Evolutionary conservation across 2,888 invertebrate genomes (phyloP).

Genomic region (Bursaphelenchus okinawaensis): DNA sequence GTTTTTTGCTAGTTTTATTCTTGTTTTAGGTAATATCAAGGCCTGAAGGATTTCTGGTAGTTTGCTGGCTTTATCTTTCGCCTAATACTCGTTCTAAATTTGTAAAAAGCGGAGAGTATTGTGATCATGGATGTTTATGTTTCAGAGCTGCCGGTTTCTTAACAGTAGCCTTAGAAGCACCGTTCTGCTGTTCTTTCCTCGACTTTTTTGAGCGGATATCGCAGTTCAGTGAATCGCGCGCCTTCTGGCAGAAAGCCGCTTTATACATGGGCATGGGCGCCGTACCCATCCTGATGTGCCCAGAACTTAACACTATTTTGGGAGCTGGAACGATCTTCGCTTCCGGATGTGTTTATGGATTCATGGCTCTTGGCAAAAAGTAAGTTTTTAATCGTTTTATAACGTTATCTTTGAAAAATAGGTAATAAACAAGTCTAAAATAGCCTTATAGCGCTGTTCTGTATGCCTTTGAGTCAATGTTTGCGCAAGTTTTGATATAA

Average conservation of each 20-base stretch:
- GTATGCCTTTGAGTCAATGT: too few relatives aligned
- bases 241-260: constrained; percentile 54
- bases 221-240: constrained; percentile 63
- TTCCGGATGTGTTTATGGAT: constrained; percentile 81
- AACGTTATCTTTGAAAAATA: constrained; percentile 1
- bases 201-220: constrained; percentile 84
- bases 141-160: constrained; percentile 74
- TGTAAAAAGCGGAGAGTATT: neutral
- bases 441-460: too few relatives aligned
- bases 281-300: constrained; percentile 74
- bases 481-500: too few relatives aligned
- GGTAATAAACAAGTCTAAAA: too few relatives aligned
- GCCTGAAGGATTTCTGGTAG: too few relatives aligned
- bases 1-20: constrained; percentile 10
- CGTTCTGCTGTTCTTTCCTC: constrained; percentile 91
- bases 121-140: neutral
- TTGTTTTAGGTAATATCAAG: neutral
- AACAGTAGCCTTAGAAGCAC: constrained; percentile 83
- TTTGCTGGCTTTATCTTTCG: constrained; percentile 7
- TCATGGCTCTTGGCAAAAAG: constrained; percentile 92
- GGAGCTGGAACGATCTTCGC: constrained; percentile 81
- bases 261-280: constrained; percentile 69
- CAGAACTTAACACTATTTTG: constrained; percentile 72
- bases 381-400: constrained; percentile 61
- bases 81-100: neutral